A percentile compares a stretch with the other conserved stretches of the same genome.
These are phyloP conservation scores for Drosophila multiciliata DNA, from an alignment of 2,888 invertebrate species.

Conservation along the genomic window DNA sequence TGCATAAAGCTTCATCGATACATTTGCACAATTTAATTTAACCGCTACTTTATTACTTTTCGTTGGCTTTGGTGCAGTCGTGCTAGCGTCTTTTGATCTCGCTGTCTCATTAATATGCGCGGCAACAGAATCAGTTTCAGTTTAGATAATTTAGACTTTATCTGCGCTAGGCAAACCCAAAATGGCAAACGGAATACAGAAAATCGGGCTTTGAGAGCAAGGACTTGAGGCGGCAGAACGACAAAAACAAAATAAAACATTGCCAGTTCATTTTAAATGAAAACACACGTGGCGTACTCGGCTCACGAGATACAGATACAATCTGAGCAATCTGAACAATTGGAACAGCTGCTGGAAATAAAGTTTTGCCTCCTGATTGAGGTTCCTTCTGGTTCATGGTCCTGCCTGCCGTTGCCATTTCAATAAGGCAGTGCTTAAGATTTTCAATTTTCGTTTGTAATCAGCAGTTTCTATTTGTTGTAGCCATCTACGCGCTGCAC, in stretches of 20 bases:
- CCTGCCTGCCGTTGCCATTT: constrained; percentile 50
- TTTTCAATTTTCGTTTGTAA: constrained; percentile 80
- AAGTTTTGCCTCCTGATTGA: constrained; percentile 61
- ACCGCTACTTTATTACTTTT: constrained; percentile 79
- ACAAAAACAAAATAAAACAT: constrained; percentile 58
- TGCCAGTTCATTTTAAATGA: constrained; percentile 72
- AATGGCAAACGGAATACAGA: constrained; percentile 32
- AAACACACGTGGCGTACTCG: constrained; percentile 72
- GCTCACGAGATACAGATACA: constrained; percentile 18
- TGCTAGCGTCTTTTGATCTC: constrained; percentile 58
- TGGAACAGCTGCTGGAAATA: constrained; percentile 73
- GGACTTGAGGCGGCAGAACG: constrained; percentile 10
- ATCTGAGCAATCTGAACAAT: constrained; percentile 43
- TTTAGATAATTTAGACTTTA: constrained; percentile 78
- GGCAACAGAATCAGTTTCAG: constrained; percentile 74
- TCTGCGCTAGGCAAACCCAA: constrained; percentile 43
- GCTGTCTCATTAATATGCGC: constrained; percentile 72
- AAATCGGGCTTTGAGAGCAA: constrained; percentile 16
- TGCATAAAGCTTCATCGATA: constrained; percentile 72
- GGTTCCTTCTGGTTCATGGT: constrained; percentile 8
- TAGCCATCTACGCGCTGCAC: constrained; percentile 20
- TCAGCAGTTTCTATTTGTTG: constrained; percentile 61
- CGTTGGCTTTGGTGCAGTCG: constrained; percentile 57
- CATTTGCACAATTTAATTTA: constrained; percentile 78
- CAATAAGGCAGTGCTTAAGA: constrained; percentile 75